A percentile compares a stretch with the other conserved stretches of the same genome.
phyloP scores from a whole-genome alignment of 2,113 vertebrate species.

The Strigops habroptila region DNA sequence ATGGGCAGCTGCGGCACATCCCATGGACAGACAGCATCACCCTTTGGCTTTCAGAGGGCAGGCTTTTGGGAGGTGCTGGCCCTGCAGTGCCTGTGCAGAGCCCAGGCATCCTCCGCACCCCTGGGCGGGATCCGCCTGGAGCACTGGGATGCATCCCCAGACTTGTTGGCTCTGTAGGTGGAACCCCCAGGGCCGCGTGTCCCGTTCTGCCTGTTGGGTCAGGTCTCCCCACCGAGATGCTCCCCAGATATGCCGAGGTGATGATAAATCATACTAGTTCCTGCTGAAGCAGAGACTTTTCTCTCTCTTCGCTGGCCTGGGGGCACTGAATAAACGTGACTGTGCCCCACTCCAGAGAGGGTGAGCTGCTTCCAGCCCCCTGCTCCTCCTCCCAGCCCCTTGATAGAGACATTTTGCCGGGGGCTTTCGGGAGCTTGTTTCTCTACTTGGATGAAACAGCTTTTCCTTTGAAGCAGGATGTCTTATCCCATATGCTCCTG shows the following conservation, averaged over 20 bases:
- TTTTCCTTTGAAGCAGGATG: background rate
- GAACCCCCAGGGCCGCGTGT: background rate
- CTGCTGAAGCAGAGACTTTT: conserved; percentile 17
- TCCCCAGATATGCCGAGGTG: background rate
- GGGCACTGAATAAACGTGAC: conserved; percentile 9
- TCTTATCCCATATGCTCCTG: background rate
- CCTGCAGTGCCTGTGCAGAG: background rate
- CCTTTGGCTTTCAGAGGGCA: background rate
- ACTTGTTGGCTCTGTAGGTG: background rate
- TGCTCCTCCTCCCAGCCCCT: background rate
- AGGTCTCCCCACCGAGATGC: background rate
- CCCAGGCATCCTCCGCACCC: background rate
- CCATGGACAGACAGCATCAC: background rate
- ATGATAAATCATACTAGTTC: background rate
- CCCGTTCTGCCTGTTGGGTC: conserved; percentile 11
- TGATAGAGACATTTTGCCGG: background rate
- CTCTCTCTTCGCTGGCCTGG: background rate
- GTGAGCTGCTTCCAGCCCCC: background rate
- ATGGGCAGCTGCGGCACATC: accelerated
- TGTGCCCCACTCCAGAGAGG: background rate
- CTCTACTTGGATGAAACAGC: background rate
- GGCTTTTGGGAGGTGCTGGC: background rate
- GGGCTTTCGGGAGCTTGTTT: background rate
- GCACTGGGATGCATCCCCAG: background rate
- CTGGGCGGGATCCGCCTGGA: background rate